phyloP scores from a whole-genome alignment of 1,140 invertebrate genomes.

The Calliphora vicina region DNA sequence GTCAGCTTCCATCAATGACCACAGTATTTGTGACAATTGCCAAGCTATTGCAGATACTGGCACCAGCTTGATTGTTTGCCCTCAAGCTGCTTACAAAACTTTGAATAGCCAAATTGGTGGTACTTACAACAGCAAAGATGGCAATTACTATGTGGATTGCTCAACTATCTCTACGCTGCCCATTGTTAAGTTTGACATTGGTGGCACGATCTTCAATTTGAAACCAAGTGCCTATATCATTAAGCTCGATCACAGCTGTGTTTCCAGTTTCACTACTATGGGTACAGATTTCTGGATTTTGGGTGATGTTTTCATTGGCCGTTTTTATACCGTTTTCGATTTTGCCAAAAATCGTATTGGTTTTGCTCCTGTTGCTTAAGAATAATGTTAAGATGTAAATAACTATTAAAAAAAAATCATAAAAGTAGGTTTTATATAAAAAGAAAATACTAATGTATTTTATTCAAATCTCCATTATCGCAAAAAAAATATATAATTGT shows the following conservation, averaged over 20 bases:
- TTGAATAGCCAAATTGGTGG: constrained; percentile 20
- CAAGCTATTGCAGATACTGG: constrained; percentile 80
- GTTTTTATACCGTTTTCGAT: constrained; percentile 77
- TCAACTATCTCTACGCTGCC: constrained; percentile 39
- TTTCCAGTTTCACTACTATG: constrained; percentile 44
- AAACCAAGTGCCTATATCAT: constrained; percentile 45
- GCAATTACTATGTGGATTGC: constrained; percentile 31
- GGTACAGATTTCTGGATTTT: constrained; percentile 54
- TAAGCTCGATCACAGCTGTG: constrained; percentile 37
- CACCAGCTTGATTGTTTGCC: constrained; percentile 78
- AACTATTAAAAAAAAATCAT: too few species aligned
- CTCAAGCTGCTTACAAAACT: constrained; percentile 47
- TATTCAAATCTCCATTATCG: too few species aligned
- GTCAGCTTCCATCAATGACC: constrained; percentile 41
- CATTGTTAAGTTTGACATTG: constrained; percentile 46
- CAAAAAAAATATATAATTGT: too few species aligned
- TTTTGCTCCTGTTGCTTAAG: constrained; percentile 59
- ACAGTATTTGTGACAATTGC: constrained; percentile 71
- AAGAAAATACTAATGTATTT: too few species aligned
- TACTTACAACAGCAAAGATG: neutral
- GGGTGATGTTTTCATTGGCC: constrained; percentile 74
- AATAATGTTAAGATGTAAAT: neutral
- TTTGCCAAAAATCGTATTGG: constrained; percentile 74
- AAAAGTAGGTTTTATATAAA: too few species aligned
- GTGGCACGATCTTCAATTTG: constrained; percentile 45